These are phyloP conservation scores for Triplophysa siluroides DNA, from an alignment of 2,113 vertebrate genomes.

Conservation along the genomic window DNA sequence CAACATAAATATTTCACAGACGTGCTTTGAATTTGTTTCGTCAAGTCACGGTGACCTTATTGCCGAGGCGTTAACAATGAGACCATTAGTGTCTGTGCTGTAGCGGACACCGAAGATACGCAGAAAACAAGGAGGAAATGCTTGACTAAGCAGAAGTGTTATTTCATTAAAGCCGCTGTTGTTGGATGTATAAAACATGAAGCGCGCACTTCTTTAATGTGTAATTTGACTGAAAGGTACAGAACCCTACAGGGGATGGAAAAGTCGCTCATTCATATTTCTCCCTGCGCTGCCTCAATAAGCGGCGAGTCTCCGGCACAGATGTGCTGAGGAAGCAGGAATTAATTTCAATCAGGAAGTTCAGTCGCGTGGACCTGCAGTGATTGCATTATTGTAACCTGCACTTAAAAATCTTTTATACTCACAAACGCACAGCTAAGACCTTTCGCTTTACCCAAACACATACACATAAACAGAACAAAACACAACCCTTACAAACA, in stretches of 20 bases:
- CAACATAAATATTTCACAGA: background rate
- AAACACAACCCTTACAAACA: constrained; percentile 33
- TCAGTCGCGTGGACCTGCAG: constrained; percentile 55
- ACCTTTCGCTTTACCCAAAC: background rate
- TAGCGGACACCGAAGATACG: constrained; percentile 45
- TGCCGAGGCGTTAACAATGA: constrained; percentile 52
- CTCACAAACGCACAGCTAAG: constrained; percentile 27
- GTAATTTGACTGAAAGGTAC: constrained; percentile 64
- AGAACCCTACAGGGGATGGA: constrained; percentile 55
- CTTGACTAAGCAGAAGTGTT: constrained; percentile 70
- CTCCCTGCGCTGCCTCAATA: constrained; percentile 39
- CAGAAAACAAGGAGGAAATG: constrained; percentile 55
- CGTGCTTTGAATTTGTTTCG: constrained; percentile 31
- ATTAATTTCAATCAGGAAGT: constrained; percentile 75
- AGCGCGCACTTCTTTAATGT: constrained; percentile 64
- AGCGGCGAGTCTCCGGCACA: constrained; percentile 51
- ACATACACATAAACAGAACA: too few species aligned
- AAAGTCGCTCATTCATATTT: constrained; percentile 45
- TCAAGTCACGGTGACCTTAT: constrained; percentile 62
- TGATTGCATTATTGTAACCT: constrained; percentile 63
- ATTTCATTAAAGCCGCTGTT: constrained; percentile 67
- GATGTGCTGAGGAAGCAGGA: constrained; percentile 75
- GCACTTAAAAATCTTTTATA: constrained; percentile 46
- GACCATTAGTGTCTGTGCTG: constrained; percentile 59
- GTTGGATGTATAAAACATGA: constrained; percentile 77